Percentiles rank a stretch among this genome's conserved stretches.
These are phyloP conservation scores for Phalera bucephala DNA, from an alignment of 2,888 invertebrate genomes.

Conservation along the genomic window DNA sequence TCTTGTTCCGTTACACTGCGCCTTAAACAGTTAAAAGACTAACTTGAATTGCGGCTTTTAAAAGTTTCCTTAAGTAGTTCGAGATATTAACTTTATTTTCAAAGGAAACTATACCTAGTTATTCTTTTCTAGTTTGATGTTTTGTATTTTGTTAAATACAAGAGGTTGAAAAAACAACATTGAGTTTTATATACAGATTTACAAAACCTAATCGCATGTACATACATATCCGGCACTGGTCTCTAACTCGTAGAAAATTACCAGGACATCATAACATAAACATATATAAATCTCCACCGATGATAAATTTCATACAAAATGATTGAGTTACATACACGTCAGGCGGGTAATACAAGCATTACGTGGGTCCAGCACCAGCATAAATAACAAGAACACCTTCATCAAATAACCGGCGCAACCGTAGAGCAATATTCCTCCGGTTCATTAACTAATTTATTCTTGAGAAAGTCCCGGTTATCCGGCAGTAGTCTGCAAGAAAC, in stretches of 20 bases:
- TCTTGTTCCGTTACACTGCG: slow-evolving; percentile 23
- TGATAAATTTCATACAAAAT: slow-evolving; percentile 16
- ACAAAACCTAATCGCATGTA: no score
- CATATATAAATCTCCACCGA: slow-evolving; percentile 21
- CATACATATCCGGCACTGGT: no score
- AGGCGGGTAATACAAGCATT: slow-evolving; percentile 23
- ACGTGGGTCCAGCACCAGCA: slow-evolving; percentile 28
- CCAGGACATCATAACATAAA: slow-evolving; percentile 20
- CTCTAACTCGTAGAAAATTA: no score
- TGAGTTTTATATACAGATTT: no score
- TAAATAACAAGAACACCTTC: slow-evolving; percentile 46
- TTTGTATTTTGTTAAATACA: no score
- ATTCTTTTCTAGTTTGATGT: no score
- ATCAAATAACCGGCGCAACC: slow-evolving; percentile 48
- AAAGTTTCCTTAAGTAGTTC: slow-evolving; percentile 19
- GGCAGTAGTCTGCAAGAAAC: slow-evolving; percentile 69
- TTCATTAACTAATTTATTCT: slow-evolving; percentile 77
- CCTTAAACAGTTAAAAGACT: slow-evolving; percentile 30
- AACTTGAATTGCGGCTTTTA: slow-evolving; percentile 32
- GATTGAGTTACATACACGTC: slow-evolving; percentile 19
- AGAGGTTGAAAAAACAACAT: no score
- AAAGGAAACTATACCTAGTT: slow-evolving; percentile 14
- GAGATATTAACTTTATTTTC: slow-evolving; percentile 18
- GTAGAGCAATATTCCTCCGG: slow-evolving; percentile 54
- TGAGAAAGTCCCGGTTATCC: slow-evolving; percentile 64